Evolutionary conservation across 2,113 vertebrate species (phyloP).

Genomic region (Tauraco erythrolophus): DNA sequence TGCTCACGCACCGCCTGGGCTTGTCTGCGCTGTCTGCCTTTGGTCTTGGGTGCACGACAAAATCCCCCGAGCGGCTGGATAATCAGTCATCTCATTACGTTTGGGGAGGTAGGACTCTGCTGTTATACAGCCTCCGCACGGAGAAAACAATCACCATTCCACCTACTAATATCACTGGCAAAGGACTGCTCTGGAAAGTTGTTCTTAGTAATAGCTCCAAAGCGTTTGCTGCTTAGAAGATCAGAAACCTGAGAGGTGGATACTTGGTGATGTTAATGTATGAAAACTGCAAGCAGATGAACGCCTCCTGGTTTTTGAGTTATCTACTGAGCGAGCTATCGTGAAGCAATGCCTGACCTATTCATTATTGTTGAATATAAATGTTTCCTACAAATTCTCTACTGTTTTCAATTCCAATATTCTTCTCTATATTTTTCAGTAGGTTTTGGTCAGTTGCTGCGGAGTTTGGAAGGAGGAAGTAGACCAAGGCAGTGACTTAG

Average conservation of each 20-base stretch:
- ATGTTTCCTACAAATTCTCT: background rate
- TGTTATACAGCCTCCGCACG: background rate
- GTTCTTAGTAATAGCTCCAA: background rate
- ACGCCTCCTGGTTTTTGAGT: background rate
- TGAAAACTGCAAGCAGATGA: background rate
- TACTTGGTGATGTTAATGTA: background rate
- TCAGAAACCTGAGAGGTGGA: background rate
- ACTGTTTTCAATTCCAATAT: background rate
- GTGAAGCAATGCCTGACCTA: background rate
- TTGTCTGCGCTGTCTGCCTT: background rate
- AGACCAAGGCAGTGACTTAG: background rate
- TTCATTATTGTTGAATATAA: background rate
- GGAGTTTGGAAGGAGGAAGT: background rate
- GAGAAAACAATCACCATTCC: background rate
- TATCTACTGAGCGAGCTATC: background rate
- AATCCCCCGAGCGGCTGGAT: background rate
- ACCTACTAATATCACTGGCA: background rate
- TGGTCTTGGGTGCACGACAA: background rate
- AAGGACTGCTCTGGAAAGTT: background rate
- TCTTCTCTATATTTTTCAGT: background rate
- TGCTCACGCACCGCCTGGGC: background rate
- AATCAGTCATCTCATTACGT: background rate
- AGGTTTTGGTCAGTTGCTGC: background rate
- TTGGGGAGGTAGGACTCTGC: background rate
- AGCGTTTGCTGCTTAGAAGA: background rate